Percentiles rank a stretch among this genome's conserved stretches.
Evolutionary conservation across 2,113 vertebrate species (phyloP).

Genomic region (Plecturocebus donacophilus): DNA sequence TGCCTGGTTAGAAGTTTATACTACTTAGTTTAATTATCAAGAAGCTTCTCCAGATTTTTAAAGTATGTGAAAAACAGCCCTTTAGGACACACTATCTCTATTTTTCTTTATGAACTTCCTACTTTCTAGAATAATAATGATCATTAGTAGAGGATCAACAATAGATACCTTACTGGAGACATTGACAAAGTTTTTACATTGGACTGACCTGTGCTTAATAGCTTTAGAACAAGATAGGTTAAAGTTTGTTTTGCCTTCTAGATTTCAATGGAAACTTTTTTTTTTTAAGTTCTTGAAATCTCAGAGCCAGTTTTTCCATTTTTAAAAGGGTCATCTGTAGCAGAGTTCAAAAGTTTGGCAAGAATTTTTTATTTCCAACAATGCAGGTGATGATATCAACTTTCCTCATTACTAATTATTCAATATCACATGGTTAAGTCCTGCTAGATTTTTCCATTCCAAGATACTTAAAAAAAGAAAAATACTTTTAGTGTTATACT

Average conservation of each 20-base stretch:
- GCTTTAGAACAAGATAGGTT: background rate
- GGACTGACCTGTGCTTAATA: background rate
- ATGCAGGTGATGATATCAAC: background rate
- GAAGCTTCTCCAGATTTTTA: background rate
- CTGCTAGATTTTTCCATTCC: background rate
- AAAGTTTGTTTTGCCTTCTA: background rate
- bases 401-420: background rate
- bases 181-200: background rate
- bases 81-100: background rate
- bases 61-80: background rate
- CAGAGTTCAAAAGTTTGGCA: background rate
- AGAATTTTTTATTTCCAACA: background rate
- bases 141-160: no score
- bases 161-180: background rate
- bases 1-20: background rate
- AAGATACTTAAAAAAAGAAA: background rate
- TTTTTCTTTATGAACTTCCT: no score
- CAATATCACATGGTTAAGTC: background rate
- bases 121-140: no score
- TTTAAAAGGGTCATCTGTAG: background rate
- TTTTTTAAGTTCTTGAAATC: background rate
- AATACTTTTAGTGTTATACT: background rate
- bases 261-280: background rate
- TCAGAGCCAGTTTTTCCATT: background rate
- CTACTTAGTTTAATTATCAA: background rate